Base-by-base conservation (phyloP, 1,140 invertebrate genomes). In the Pseudomyrmex pallidus region DNA sequence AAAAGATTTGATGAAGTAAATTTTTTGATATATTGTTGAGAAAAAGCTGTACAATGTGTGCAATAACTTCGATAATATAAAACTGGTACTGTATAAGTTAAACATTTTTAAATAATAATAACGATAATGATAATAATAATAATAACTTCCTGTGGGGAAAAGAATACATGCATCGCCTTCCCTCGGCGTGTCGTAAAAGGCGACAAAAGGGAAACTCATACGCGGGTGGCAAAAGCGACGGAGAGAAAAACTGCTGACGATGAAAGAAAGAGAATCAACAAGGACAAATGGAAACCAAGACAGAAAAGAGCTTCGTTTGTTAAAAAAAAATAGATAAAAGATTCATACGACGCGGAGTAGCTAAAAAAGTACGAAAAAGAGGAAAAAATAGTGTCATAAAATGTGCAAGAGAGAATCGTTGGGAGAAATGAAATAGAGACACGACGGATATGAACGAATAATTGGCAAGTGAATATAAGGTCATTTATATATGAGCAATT, bases 211-310 rank as follows among this genome's bases (percentile, higher is more conserved):
- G 5, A 7, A 35, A 35, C 35, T 35, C 5, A 35, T 62, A 82
- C 82, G 72, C 50, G 7, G 35, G n/a, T 48, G 44, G 13, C 46
- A 61, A 52, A 54, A 61, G 59, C 46, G 52, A 63, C 46, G 1
- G 25, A 10, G 48, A 7, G 52, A 74, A 77, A 67, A 86, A 78
- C 78, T 57, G 77, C 67, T 77, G 68, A 85, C 35, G 57, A 63
- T 56, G 61, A 35, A 73, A 57, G 17, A 12, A 52, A 62, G 20
- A 35, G 54, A 61, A 25, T 50, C 48, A 57, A 50, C 57, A 56
- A 48, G 68, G 50, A 62, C 77, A 76, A 70, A 61, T 46, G 62
- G 10, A 61, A 77, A 46, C 22, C 4, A n/a, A 35, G 20, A 48
- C 4, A 68, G 48, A 74, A 35, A 48, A 22, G 35, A 25, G 4